phyloP scores from a whole-genome alignment of 2,113 vertebrate genomes.

The Rhinoderma darwinii region DNA sequence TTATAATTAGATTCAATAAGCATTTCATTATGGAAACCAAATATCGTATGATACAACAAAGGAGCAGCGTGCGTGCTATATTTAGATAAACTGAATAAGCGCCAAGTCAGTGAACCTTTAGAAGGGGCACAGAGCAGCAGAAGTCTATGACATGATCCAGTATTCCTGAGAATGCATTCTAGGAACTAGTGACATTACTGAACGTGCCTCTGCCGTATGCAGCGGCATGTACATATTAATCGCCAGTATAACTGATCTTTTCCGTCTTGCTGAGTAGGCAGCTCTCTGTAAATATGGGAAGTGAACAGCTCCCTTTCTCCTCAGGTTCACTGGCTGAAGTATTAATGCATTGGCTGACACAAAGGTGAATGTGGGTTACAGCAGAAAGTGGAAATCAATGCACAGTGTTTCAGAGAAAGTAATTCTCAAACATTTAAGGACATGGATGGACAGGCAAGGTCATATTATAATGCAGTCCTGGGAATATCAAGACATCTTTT shows the following conservation, averaged over 20 bases:
- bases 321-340: conserved; percentile 23
- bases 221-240: neutral
- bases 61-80: neutral
- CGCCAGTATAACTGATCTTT: neutral
- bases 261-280: conserved; percentile 17
- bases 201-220: neutral
- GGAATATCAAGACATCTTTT: conserved; percentile 12
- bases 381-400: conserved; percentile 40
- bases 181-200: neutral
- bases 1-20: neutral
- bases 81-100: neutral
- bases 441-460: conserved; percentile 28
- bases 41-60: neutral
- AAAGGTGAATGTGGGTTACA: conserved; percentile 18
- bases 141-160: neutral
- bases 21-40: no score
- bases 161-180: neutral
- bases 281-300: conserved; percentile 20
- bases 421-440: conserved; percentile 30
- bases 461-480: conserved; percentile 18
- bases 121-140: neutral
- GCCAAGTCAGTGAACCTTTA: neutral
- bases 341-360: conserved; percentile 28
- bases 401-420: conserved; percentile 23
- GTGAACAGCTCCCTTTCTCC: neutral